Percentiles rank a stretch among this genome's conserved stretches.
These are phyloP conservation scores for Siderastrea radians DNA, from an alignment of 92 coral and sea anemone species.

Conservation along the genomic window DNA sequence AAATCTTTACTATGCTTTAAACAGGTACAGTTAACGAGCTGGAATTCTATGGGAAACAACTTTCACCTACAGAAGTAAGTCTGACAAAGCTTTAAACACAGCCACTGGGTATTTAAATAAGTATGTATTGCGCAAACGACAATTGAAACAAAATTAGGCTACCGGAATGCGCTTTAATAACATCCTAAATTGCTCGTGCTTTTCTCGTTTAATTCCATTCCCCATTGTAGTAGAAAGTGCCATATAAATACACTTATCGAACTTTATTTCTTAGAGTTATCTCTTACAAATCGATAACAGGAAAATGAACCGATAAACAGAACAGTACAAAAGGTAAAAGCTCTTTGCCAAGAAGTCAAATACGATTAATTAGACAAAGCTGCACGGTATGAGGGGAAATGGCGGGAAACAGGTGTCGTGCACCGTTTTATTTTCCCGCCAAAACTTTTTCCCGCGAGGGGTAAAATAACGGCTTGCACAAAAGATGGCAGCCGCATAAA, in stretches of 20 bases:
- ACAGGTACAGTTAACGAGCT: slow-evolving; percentile 4
- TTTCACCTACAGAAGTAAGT: background rate
- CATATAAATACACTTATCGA: background rate
- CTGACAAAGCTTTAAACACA: background rate
- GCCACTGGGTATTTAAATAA: background rate
- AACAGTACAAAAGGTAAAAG: background rate
- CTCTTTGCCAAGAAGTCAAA: background rate
- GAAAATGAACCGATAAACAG: background rate
- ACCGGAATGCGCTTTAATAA: slow-evolving; percentile 20
- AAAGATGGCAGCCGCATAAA: no score
- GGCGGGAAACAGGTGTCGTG: slow-evolving; percentile 34
- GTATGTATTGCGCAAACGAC: background rate
- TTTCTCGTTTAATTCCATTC: background rate
- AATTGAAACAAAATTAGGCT: slow-evolving; percentile 10
- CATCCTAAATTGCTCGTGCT: background rate
- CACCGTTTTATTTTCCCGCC: slow-evolving; percentile 29
- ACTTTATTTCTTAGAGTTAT: background rate
- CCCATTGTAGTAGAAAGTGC: background rate
- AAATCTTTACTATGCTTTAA: background rate
- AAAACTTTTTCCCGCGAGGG: background rate
- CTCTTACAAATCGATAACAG: background rate
- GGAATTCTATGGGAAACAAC: background rate
- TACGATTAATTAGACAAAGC: background rate
- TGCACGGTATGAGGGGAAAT: background rate
- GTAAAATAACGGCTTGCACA: no score